phyloP scores from a whole-genome alignment of 2,113 vertebrate species.

The Bos javanicus region DNA sequence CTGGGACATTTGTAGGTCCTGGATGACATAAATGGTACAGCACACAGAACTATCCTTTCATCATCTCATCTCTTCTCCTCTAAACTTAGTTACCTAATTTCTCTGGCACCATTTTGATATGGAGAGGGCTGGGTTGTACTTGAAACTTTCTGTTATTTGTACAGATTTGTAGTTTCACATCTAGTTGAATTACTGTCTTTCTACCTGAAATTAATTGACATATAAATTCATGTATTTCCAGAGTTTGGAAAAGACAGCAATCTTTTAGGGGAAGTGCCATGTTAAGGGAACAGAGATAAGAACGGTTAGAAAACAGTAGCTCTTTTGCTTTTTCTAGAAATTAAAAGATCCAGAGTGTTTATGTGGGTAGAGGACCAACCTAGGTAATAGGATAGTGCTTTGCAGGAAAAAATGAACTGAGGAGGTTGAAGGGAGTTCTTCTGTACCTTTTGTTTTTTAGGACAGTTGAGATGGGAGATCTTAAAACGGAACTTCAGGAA shows the following conservation, averaged over 20 bases:
- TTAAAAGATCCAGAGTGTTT: background rate
- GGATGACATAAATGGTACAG: background rate
- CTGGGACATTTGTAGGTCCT: background rate
- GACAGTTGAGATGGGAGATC: background rate
- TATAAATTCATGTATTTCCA: background rate
- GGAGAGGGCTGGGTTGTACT: background rate
- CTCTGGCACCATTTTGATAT: background rate
- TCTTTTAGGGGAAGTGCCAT: background rate
- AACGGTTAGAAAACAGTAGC: background rate
- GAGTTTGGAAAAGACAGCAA: background rate
- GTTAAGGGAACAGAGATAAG: background rate
- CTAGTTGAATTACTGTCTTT: background rate
- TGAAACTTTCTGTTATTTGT: background rate
- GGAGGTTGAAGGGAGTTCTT: background rate
- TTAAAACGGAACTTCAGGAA: background rate
- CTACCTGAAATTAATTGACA: background rate
- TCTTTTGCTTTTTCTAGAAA: background rate
- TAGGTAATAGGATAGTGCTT: background rate
- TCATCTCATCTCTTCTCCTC: background rate
- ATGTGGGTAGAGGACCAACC: background rate
- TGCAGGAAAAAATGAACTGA: background rate
- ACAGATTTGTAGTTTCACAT: background rate
- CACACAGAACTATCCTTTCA: background rate
- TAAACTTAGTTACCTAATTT: background rate
- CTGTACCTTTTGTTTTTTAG: background rate